These are phyloP conservation scores for Enteromius unitaeniatus DNA, from an alignment of 2,797 vertebrate genomes.

Conservation along the genomic window DNA sequence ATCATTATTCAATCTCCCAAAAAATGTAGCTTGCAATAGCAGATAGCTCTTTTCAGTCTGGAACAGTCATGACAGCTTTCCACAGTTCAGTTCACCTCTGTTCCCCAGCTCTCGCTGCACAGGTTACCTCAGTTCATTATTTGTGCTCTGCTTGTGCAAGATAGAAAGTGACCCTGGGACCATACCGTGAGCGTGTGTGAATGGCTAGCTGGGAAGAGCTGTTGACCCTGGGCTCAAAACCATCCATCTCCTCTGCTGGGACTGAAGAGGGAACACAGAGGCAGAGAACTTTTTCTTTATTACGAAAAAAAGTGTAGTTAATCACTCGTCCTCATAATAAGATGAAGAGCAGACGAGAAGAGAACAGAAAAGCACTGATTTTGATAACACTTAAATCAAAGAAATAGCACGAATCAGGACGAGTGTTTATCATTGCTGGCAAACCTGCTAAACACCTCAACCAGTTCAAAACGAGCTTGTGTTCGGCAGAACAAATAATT, in stretches of 20 bases:
- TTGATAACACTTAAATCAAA: constrained; percentile 39
- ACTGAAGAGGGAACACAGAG: constrained; percentile 16
- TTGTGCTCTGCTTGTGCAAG: constrained; percentile 39
- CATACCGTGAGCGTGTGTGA: neutral
- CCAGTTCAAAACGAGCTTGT: constrained; percentile 12
- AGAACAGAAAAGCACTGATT: constrained; percentile 7
- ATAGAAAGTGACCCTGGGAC: constrained; percentile 39
- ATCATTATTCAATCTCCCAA: neutral
- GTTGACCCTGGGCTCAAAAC: constrained; percentile 35
- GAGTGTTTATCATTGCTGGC: constrained; percentile 16
- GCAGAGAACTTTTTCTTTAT: constrained; percentile 12
- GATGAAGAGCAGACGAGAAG: constrained; percentile 3
- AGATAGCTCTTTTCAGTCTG: neutral
- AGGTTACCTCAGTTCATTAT: constrained; percentile 49
- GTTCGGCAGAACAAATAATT: too few species aligned
- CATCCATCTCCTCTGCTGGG: constrained; percentile 48
- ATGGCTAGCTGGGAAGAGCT: constrained; percentile 39
- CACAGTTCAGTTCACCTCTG: constrained; percentile 28
- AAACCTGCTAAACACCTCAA: neutral
- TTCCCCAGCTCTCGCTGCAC: constrained; percentile 23
- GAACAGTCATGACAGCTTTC: neutral
- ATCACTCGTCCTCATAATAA: constrained; percentile 24
- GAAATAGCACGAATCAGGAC: constrained; percentile 1
- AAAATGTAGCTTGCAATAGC: neutral
- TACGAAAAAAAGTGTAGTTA: constrained; percentile 11